A percentile compares a stretch with the other conserved stretches of the same genome.
Evolutionary conservation across 2,113 vertebrate genomes (phyloP).

Genomic region (Enhydra lutris): DNA sequence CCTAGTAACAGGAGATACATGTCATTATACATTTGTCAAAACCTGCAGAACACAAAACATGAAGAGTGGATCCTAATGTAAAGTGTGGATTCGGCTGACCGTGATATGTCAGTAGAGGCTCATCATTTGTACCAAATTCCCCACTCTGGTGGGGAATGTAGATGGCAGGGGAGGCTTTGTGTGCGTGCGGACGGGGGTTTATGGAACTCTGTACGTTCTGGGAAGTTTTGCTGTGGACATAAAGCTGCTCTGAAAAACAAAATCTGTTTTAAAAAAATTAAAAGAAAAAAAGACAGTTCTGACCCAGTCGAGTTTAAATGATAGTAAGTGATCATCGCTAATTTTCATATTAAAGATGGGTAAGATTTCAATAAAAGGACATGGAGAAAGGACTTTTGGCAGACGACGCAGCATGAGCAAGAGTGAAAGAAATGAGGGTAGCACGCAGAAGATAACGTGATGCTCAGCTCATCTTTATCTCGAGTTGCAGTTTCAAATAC

Average conservation of each 20-base stretch:
- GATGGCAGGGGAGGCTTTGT: neutral
- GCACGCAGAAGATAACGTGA: neutral
- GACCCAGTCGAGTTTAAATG: neutral
- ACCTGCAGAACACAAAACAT: neutral
- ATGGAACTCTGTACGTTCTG: neutral
- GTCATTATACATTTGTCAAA: neutral
- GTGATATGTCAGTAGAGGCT: neutral
- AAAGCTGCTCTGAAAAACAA: neutral
- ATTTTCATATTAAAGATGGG: neutral
- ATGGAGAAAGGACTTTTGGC: no score
- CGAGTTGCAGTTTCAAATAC: neutral
- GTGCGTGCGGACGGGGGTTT: rapidly evolving
- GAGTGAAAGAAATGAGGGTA: neutral
- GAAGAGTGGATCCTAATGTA: neutral
- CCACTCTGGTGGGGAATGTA: neutral
- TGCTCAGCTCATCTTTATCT: neutral
- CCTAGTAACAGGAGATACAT: no score
- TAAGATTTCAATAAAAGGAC: neutral
- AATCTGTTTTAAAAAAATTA: neutral
- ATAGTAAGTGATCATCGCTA: neutral
- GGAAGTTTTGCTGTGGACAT: neutral
- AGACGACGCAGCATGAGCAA: neutral
- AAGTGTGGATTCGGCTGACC: neutral
- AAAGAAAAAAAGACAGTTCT: neutral
- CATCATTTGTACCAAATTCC: neutral